Evolutionary conservation across 53 echinoderm and acorn worm genomes (phyloP).

Genomic region (Paracentrotus lividus): DNA sequence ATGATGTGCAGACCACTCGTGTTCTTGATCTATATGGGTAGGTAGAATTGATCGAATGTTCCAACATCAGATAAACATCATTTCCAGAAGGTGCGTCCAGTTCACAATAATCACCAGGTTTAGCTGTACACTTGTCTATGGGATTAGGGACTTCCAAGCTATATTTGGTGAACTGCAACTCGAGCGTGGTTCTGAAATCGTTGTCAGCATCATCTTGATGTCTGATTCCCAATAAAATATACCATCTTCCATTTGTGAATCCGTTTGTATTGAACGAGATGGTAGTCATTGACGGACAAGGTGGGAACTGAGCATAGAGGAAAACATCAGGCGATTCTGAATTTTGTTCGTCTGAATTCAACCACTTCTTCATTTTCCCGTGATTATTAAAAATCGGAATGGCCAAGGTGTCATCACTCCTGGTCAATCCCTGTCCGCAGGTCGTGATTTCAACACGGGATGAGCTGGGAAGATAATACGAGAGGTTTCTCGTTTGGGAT

Average conservation of each 20-base stretch:
- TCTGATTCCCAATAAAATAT: neutral
- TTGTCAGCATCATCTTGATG: neutral
- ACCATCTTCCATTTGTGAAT: neutral
- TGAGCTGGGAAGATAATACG: constrained; percentile 36
- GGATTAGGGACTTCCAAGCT: neutral
- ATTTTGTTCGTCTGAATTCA: neutral
- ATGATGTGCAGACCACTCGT: neutral
- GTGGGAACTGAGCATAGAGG: neutral
- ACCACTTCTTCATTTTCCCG: constrained; percentile 15
- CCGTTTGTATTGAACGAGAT: constrained; percentile 22
- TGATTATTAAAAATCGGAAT: constrained; percentile 1
- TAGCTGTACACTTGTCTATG: neutral
- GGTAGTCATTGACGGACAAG: neutral
- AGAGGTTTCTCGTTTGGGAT: neutral
- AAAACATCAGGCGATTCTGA: neutral
- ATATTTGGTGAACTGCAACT: constrained; percentile 15
- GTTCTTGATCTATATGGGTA: neutral
- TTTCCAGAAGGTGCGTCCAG: neutral
- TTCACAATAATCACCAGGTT: neutral
- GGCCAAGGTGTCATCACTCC: neutral
- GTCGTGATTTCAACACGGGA: neutral
- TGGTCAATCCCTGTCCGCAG: neutral
- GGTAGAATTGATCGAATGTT: neutral
- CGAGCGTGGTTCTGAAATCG: neutral
- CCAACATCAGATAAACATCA: constrained; percentile 5